Evolutionary conservation across 2,888 invertebrate species (phyloP), one percentile per base, ranked within the genome.

Genomic region (Drosophila subsilvestris): DNA sequence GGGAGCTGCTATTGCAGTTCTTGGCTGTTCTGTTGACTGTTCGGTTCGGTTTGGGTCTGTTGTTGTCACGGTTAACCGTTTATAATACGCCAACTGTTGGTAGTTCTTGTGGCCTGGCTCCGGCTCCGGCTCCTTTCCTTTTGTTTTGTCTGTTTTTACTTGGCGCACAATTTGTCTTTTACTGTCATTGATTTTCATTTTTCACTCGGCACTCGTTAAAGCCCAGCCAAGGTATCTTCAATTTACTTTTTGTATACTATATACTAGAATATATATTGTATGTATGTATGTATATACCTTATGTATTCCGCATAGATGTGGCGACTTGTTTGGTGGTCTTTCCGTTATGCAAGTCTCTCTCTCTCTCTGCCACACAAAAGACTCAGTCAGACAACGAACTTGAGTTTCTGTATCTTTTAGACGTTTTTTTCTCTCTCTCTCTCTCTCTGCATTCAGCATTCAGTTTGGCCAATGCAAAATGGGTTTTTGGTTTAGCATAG

Each of bases 131-230:
- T 42, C 69, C 65, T 60, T 48, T 73, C 60, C 56, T 55, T 80
- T 79, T 76, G 86, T 78, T 80, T 86, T 76, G 78, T 76, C 74
- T 69, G 67, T 76, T 85, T 79, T 70, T 58, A 54, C 66, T 75
- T 72, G 76, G 63, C 70, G 79, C 86, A 79, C 88, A 89, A 89
- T 89, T 89, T 86, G 89, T 86, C 89, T 87, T 87, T 79, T 85
- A 79, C 86, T 86, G 89, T 82, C 89, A 88, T 85, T 87, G 80
- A 87, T 86, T 86, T 86, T 85, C 77, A 85, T 86, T 87, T 89
- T 86, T 85, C 80, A 75, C 75, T 60, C 45, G 62, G 68, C 86
- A 75, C 78, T 83, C 83, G 86, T 88, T 82, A 78, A 63, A 56
- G 62, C 45, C 45, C 43, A 48, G 27, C 20, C 49, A 42, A 47